phyloP scores from a whole-genome alignment of 1,140 invertebrate genomes.

The Uloborus diversus region DNA sequence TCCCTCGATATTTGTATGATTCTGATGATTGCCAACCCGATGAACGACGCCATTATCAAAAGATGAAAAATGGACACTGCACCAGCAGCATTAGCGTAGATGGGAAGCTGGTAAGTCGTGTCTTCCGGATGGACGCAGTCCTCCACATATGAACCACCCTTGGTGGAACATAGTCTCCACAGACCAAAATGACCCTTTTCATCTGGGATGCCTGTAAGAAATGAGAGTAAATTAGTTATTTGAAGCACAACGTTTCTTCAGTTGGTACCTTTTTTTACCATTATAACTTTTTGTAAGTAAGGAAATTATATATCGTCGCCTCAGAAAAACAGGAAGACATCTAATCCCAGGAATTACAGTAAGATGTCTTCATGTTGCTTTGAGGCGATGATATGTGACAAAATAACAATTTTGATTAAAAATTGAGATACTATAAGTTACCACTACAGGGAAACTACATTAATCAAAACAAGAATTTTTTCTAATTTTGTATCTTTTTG shows the following conservation, averaged over 20 bases:
- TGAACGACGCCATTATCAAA: constrained; percentile 11
- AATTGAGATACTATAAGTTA: too few relatives aligned
- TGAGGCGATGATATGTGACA: too few relatives aligned
- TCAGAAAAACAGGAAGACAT: too few relatives aligned
- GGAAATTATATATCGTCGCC: too few relatives aligned
- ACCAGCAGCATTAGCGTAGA: neutral
- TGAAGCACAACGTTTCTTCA: neutral
- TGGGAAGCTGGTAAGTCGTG: neutral
- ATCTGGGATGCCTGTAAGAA: constrained; percentile 19
- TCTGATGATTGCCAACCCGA: constrained; percentile 5
- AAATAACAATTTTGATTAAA: too few relatives aligned
- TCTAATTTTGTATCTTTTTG: too few relatives aligned
- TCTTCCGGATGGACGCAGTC: constrained; percentile 15
- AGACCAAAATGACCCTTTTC: constrained; percentile 40
- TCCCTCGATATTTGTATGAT: constrained; percentile 2
- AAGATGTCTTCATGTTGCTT: too few relatives aligned
- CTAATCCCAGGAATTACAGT: too few relatives aligned
- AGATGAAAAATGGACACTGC: constrained; percentile 26
- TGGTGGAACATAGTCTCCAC: constrained; percentile 33
- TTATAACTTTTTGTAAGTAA: too few relatives aligned
- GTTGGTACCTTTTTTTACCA: too few relatives aligned
- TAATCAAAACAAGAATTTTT: too few relatives aligned
- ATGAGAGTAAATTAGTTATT: neutral
- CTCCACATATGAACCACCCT: neutral
- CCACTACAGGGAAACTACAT: too few relatives aligned